Percentiles rank a stretch among this genome's conserved stretches.
Evolutionary conservation across 1,140 invertebrate species (phyloP).

Genomic region (Cylas formicarius): DNA sequence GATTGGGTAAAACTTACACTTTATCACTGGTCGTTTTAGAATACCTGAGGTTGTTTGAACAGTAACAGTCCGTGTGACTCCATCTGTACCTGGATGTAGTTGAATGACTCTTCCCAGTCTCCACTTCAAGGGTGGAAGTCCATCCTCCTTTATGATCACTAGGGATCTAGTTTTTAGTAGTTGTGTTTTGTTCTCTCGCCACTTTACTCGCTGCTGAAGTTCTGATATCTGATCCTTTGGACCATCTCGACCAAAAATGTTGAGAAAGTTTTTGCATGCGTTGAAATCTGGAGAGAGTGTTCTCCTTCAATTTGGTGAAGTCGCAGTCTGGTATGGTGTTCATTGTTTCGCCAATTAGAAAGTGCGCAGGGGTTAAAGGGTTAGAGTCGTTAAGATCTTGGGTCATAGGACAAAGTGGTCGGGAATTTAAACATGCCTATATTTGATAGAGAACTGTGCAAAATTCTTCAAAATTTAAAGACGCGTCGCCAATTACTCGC

Average conservation of each 20-base stretch:
- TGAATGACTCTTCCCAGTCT: too few relatives aligned
- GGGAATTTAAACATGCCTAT: slow-evolving; percentile 24
- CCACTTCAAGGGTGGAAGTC: too few relatives aligned
- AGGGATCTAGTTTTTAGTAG: too few relatives aligned
- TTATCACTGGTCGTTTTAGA: too few relatives aligned
- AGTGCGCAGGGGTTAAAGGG: slow-evolving; percentile 23
- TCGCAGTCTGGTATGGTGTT: slow-evolving; percentile 5
- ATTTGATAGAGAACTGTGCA: slow-evolving; percentile 19
- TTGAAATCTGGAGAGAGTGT: slow-evolving; percentile 9
- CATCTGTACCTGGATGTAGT: too few relatives aligned
- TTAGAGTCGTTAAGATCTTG: slow-evolving; percentile 23
- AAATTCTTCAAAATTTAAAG: slow-evolving; percentile 26
- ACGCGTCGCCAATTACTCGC: slow-evolving; percentile 15
- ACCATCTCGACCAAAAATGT: slow-evolving; percentile 16
- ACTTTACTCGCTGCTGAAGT: too few relatives aligned
- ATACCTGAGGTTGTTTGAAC: too few relatives aligned
- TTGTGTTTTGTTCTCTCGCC: too few relatives aligned
- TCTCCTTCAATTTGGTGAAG: slow-evolving; percentile 1
- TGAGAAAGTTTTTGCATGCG: slow-evolving; percentile 10
- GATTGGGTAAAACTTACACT: too few relatives aligned
- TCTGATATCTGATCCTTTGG: slow-evolving; percentile 13
- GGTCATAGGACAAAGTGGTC: slow-evolving; percentile 22
- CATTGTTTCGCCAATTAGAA: slow-evolving; percentile 22
- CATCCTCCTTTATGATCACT: too few relatives aligned
- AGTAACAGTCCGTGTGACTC: too few relatives aligned